Conservation (phyloP, 2,797 vertebrate species). For the Benthosema pterotum region DNA sequence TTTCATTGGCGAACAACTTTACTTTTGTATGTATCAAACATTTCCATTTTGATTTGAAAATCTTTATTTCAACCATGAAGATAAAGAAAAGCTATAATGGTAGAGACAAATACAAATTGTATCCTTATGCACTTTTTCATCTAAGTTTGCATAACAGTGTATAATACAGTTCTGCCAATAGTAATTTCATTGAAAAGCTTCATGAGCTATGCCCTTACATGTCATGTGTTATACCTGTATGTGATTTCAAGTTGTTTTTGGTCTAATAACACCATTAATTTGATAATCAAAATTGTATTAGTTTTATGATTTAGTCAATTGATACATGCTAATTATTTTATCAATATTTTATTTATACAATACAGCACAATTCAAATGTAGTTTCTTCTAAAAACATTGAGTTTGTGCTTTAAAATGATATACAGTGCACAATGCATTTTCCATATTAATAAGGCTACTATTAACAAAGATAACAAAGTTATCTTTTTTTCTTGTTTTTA, state of each 20-base stretch:
- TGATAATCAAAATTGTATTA: too few relatives aligned
- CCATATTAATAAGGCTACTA: neutral
- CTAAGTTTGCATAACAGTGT: too few relatives aligned
- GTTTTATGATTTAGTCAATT: too few relatives aligned
- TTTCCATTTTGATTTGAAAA: neutral
- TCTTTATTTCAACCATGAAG: neutral
- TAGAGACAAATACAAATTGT: neutral
- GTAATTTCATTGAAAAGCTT: too few relatives aligned
- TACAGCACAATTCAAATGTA: slow-evolving; percentile 24
- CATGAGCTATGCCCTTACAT: too few relatives aligned
- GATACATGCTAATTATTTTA: slow-evolving; percentile 25
- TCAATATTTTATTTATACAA: slow-evolving; percentile 24
- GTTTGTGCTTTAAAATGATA: slow-evolving; percentile 53
- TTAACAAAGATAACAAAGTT: slow-evolving; percentile 38
- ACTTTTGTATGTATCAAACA: neutral
- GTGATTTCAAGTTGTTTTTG: too few relatives aligned
- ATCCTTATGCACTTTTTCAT: too few relatives aligned
- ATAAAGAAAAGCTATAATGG: neutral
- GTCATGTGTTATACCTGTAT: too few relatives aligned
- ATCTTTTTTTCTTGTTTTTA: slow-evolving; percentile 26
- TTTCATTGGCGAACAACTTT: slow-evolving; percentile 28
- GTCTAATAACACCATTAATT: too few relatives aligned
- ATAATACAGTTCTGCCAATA: too few relatives aligned
- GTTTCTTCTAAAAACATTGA: slow-evolving; percentile 57
- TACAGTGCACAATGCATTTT: slow-evolving; percentile 18